Base-by-base conservation (phyloP, 2,797 vertebrate species). In the Acipenser ruthenus region DNA sequence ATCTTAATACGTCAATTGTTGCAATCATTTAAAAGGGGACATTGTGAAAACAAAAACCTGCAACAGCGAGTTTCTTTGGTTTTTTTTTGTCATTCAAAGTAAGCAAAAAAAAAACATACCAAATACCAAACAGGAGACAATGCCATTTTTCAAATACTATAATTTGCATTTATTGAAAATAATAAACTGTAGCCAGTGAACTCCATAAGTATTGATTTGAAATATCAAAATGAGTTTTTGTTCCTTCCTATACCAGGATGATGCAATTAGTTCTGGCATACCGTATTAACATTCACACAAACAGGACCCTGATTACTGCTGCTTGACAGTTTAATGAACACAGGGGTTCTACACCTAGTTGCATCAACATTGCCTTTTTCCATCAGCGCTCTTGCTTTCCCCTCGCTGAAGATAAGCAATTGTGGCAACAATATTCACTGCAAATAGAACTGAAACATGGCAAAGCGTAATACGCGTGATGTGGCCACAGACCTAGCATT, bases 151-250 rank as follows among this genome's bases (percentile, higher is more conserved):
- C 1, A 37, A 37, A 37, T 37, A 37, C 23, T 37, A 84, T 83
- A 79, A 65, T 5, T 12, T 8, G 23, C 12, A 13, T 11, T 50
- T 49, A n/a, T 49, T 37, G 23, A 37, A 37, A 37, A 37, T 37
- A 37, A 37, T 37, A 3, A 2, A 37, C 23, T 37, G 23, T 3
- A 37, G 23, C 23, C 68, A 72, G 77, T 80, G 84, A 85, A 76
- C 73, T 77, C 84, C 82, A 78, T 80, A 81, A 10, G 48, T 66
- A 76, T 64, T 59, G 48, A 18, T 62, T 80, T 79, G 73, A 85
- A 84, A 87, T 80, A 83, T 86, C 78, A 78, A 37, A 77, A 73
- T 73, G 8, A 8, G n/a, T 60, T 60, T 60, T 15, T 58, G 15
- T 47, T 55, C 52, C 52, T 55, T 9, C n/a, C 9, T 55, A 55